Percentiles rank a stretch among this genome's conserved stretches.
Evolutionary conservation across 2,113 vertebrate genomes (phyloP).

Genomic region (Petrocephalus zakoni): DNA sequence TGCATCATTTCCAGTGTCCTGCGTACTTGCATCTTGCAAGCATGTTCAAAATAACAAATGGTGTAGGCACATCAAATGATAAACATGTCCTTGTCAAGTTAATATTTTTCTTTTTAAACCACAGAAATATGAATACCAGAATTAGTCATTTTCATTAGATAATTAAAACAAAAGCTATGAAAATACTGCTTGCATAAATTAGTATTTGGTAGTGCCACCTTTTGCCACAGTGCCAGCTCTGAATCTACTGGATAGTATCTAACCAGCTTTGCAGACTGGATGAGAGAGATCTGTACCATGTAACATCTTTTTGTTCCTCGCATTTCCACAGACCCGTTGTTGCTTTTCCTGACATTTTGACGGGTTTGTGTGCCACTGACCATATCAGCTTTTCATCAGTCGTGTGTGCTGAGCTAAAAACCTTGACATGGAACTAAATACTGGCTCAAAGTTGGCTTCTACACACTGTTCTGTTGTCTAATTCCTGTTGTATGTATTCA

Average conservation of each 20-base stretch:
- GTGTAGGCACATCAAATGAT: not conserved
- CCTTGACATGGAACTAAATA: not conserved
- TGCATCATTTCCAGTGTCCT: not conserved
- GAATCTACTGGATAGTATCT: not conserved
- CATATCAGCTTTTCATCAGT: not conserved
- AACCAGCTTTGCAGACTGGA: not conserved
- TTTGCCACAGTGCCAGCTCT: not conserved
- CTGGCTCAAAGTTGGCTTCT: not conserved
- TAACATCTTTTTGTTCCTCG: not conserved
- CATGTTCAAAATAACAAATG: not conserved
- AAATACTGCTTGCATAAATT: not conserved
- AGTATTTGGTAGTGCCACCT: not conserved
- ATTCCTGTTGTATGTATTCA: not conserved
- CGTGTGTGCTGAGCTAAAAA: not conserved
- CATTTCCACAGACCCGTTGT: not conserved
- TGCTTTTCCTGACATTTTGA: not conserved
- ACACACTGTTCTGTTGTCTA: not conserved
- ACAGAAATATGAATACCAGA: not conserved
- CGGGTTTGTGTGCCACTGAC: not conserved
- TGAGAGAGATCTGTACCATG: not conserved
- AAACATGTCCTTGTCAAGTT: not conserved
- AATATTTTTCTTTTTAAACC: not conserved
- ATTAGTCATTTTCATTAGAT: not conserved
- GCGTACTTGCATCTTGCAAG: not conserved
- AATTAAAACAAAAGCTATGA: not conserved